phyloP scores from a whole-genome alignment of 2,888 invertebrate genomes.

The Oxyscelio sp. region DNA sequence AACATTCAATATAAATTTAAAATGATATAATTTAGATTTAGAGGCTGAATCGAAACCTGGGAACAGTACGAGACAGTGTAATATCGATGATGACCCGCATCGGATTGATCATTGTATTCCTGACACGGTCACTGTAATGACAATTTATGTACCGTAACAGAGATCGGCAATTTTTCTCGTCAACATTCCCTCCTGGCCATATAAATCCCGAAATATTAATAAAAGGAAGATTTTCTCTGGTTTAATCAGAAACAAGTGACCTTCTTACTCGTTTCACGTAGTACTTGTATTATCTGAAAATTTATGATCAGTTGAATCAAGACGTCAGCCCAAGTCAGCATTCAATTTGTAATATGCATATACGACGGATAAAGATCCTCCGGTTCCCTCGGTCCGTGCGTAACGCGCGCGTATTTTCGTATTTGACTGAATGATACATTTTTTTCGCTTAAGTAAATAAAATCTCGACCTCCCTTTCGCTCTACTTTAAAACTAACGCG shows the following conservation, averaged over 20 bases:
- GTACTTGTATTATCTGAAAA: conserved; percentile 81
- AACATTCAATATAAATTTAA: conserved; percentile 49
- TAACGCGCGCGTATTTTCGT: conserved; percentile 50
- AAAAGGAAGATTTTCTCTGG: conserved; percentile 77
- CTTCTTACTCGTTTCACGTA: conserved; percentile 53
- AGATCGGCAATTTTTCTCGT: conserved; percentile 40
- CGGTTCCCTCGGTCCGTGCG: conserved; percentile 32
- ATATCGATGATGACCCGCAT: conserved; percentile 66
- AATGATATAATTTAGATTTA: conserved; percentile 10
- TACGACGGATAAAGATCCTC: conserved; percentile 52
- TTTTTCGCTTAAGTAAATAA: conserved; percentile 75
- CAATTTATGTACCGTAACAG: conserved; percentile 78
- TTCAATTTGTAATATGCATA: conserved; percentile 78
- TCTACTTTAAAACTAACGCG: conserved; percentile 72
- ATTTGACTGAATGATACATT: conserved; percentile 60
- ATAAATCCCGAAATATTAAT: conserved; percentile 82
- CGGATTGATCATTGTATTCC: conserved; percentile 24
- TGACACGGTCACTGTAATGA: conserved; percentile 68
- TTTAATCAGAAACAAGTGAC: conserved; percentile 68
- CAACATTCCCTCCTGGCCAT: conserved; percentile 68
- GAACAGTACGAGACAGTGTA: not conserved
- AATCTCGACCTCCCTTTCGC: conserved; percentile 68
- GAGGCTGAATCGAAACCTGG: conserved; percentile 13
- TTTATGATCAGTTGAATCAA: conserved; percentile 83
- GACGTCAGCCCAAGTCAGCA: conserved; percentile 77